These are phyloP conservation scores for Lepus oiostolus DNA, from an alignment of 2,797 vertebrate species.

Conservation along the genomic window DNA sequence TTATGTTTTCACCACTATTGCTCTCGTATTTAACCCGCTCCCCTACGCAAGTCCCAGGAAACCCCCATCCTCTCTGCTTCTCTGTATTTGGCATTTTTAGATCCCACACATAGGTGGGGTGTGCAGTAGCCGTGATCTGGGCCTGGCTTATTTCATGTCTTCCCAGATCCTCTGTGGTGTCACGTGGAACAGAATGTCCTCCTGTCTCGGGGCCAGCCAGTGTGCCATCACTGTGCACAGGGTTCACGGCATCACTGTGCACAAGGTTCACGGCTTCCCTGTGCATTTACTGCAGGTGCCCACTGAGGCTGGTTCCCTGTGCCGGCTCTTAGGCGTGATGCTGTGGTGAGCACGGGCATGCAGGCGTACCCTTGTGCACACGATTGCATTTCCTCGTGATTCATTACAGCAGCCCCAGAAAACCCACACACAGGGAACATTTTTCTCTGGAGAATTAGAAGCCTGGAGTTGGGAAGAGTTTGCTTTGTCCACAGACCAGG, in stretches of 20 bases:
- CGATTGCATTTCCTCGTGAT: neutral
- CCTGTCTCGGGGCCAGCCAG: too few relatives aligned
- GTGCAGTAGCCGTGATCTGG: neutral
- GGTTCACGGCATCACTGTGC: neutral
- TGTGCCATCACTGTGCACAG: too few relatives aligned
- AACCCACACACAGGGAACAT: neutral
- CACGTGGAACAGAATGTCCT: neutral
- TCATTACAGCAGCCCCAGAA: neutral
- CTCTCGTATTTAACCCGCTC: too few relatives aligned
- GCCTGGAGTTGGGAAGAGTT: neutral
- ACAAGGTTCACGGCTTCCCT: neutral
- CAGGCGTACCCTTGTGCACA: neutral
- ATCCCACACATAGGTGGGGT: neutral
- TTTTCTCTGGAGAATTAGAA: neutral
- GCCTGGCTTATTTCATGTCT: neutral
- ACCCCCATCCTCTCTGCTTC: neutral
- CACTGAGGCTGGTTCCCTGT: neutral
- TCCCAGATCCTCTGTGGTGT: too few relatives aligned
- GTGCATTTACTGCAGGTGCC: neutral
- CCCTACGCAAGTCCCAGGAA: rapidly evolving
- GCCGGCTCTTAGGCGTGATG: neutral
- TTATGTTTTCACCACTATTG: neutral
- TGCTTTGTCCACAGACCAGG: neutral
- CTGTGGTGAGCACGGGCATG: neutral
- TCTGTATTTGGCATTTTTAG: neutral